Evolutionary conservation across 2,797 vertebrate genomes (phyloP).

Genomic region (Megalops cyprinoides): DNA sequence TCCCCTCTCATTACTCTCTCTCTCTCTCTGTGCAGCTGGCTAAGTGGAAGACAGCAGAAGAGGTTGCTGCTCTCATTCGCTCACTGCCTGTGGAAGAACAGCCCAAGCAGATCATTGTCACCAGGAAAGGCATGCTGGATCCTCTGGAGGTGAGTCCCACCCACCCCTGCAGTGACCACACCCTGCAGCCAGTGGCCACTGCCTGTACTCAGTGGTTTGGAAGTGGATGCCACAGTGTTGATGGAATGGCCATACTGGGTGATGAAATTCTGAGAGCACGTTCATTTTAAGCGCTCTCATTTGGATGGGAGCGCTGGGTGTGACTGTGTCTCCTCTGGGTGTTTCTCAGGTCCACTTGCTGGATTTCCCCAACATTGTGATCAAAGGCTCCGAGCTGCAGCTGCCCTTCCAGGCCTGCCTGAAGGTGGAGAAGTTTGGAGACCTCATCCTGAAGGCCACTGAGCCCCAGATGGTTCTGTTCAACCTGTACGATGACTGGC

Average conservation of each 20-base stretch:
- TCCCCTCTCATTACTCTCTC: background rate
- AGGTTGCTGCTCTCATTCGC: constrained; percentile 97
- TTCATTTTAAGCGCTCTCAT: too few species aligned
- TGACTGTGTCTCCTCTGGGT: background rate
- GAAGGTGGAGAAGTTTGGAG: constrained; percentile 99
- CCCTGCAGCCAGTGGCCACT: background rate
- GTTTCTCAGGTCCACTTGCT: constrained; percentile 92
- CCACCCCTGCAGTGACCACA: background rate
- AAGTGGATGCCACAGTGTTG: too few species aligned
- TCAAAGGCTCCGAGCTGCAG: constrained; percentile 98
- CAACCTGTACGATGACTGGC: constrained; percentile 98
- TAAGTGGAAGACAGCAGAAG: constrained; percentile 99
- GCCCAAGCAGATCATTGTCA: constrained; percentile 99
- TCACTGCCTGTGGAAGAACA: constrained; percentile 98
- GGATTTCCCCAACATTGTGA: constrained; percentile 99
- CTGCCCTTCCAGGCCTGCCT: constrained; percentile 98
- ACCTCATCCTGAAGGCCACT: constrained; percentile 97
- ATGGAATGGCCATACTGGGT: too few species aligned
- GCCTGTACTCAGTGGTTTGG: too few species aligned
- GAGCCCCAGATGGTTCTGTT: constrained; percentile 99
- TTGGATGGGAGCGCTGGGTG: too few species aligned
- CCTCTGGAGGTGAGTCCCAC: constrained; percentile 85
- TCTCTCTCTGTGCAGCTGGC: constrained; percentile 79
- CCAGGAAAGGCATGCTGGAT: constrained; percentile 98
- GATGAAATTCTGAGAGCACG: too few species aligned